Conservation (phyloP, 2,113 vertebrate species). For the cat (Felis catus) region F.catus_Fca126_mat1.0 CM031416.1:11888501-11889000, state of each 20-base stretch:
- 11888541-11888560: slow-evolving; percentile 60
- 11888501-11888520: slow-evolving; percentile 65
- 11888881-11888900: background rate
- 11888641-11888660: slow-evolving; percentile 55
- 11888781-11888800: background rate
- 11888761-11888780: background rate
- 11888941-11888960: background rate
- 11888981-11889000: background rate
- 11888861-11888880: background rate
- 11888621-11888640: slow-evolving; percentile 42
- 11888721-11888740: background rate
- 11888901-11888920: background rate
- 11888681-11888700: background rate
- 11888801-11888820: background rate
- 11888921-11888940: background rate
- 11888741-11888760: background rate
- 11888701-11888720: background rate
- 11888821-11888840: background rate
- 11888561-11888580: slow-evolving; percentile 16
- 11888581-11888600: slow-evolving; percentile 26
- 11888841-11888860: background rate
- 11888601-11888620: slow-evolving; percentile 56
- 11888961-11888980: background rate
- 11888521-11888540: slow-evolving; percentile 64
- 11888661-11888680: slow-evolving; percentile 34